A percentile compares a stretch with the other conserved stretches of the same genome.
phyloP scores from a whole-genome alignment of 2,113 vertebrate genomes.

The Sceloporus tristichus region DNA sequence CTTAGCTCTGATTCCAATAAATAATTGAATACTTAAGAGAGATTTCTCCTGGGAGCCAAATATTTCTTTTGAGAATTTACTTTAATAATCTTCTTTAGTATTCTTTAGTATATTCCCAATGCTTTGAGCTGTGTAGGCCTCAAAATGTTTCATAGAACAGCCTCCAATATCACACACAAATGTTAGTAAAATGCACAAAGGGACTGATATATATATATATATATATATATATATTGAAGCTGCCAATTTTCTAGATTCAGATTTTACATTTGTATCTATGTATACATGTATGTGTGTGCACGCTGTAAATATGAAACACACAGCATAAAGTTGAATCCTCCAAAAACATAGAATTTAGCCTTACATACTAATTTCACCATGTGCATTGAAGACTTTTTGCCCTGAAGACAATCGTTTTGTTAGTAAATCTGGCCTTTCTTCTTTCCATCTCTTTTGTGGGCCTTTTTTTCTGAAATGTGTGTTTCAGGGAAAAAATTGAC shows the following conservation, averaged over 20 bases:
- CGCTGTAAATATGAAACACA: conserved; percentile 41
- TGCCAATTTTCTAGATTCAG: conserved; percentile 46
- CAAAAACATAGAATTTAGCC: conserved; percentile 39
- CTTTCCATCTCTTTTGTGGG: conserved; percentile 38
- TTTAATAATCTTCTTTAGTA: conserved; percentile 1
- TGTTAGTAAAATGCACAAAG: conserved; percentile 42
- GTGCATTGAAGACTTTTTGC: conserved; percentile 19
- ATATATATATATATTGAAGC: background rate
- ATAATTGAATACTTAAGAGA: background rate
- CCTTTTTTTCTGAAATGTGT: conserved; percentile 34
- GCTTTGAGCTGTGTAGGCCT: conserved; percentile 22
- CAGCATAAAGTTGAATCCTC: background rate
- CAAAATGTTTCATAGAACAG: conserved; percentile 47
- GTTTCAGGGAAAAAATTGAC: conserved; percentile 36
- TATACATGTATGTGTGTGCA: background rate
- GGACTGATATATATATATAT: background rate
- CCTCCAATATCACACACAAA: conserved; percentile 43
- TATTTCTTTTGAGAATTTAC: background rate
- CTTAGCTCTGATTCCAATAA: conserved; percentile 13
- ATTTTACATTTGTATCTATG: conserved; percentile 36
- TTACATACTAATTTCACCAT: conserved; percentile 44
- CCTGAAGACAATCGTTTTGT: conserved; percentile 33
- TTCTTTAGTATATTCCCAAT: background rate
- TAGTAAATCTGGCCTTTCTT: conserved; percentile 38
- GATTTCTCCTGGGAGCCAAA: conserved; percentile 4